Evolutionary conservation across 1,140 invertebrate genomes (phyloP).

Genomic region (Ctenoplectra terminalis): DNA sequence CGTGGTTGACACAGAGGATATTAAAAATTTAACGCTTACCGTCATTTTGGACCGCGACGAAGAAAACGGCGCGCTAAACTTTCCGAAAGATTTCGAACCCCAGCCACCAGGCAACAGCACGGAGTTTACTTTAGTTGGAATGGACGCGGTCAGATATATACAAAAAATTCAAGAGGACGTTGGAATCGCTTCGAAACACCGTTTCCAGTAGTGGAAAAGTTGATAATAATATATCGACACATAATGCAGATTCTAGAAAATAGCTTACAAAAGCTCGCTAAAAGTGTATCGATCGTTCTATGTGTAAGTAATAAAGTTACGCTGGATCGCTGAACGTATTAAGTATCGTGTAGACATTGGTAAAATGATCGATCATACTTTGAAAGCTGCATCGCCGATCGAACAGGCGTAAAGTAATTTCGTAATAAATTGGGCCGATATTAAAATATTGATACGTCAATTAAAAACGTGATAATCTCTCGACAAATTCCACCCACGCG

Average conservation of each 20-base stretch:
- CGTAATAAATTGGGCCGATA: constrained; percentile 4
- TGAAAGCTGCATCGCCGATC: constrained; percentile 32
- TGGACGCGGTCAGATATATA: constrained; percentile 54
- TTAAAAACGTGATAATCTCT: too few species aligned
- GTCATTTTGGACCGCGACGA: constrained; percentile 66
- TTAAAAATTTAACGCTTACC: constrained; percentile 59
- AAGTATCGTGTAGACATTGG: neutral
- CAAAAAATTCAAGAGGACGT: constrained; percentile 45
- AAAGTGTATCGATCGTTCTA: too few species aligned
- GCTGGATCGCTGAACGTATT: neutral
- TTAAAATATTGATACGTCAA: neutral
- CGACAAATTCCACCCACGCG: too few species aligned
- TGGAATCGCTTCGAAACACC: neutral
- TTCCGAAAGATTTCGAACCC: constrained; percentile 58
- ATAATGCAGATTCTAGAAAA: too few species aligned
- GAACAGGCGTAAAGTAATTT: constrained; percentile 19
- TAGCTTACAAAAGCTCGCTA: too few species aligned
- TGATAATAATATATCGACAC: too few species aligned
- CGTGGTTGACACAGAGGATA: constrained; percentile 54
- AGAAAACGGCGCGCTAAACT: constrained; percentile 46
- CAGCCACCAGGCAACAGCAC: constrained; percentile 38
- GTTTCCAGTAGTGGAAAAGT: too few species aligned
- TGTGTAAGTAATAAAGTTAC: neutral
- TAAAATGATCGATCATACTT: constrained; percentile 17
- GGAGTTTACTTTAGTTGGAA: constrained; percentile 40